These are phyloP conservation scores for Perizoma affinitatum DNA, from an alignment of 2,888 invertebrate species.

Conservation along the genomic window DNA sequence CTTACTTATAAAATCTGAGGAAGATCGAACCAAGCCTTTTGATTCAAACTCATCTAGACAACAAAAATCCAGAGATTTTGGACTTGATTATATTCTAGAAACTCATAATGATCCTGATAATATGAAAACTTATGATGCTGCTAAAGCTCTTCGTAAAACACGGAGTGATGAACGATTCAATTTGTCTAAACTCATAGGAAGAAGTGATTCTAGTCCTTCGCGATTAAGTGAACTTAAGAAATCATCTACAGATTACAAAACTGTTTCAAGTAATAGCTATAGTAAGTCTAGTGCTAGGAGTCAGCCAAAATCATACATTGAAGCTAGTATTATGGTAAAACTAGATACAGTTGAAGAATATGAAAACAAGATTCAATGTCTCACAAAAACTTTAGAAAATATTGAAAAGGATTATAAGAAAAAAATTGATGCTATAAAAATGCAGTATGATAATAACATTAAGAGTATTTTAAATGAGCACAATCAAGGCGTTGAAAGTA, in stretches of 20 bases:
- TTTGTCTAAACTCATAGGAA: conserved; percentile 28
- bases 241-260: conserved; percentile 42
- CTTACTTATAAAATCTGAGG: conserved; percentile 45
- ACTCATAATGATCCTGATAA: conserved; percentile 47
- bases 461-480: conserved; percentile 80
- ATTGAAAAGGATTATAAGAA: conserved; percentile 68
- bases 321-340: conserved; percentile 55
- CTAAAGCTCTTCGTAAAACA: conserved; percentile 44
- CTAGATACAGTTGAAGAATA: conserved; percentile 56
- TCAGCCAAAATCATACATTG: conserved; percentile 39
- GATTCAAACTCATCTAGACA: conserved; percentile 2
- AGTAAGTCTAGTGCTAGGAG: conserved; percentile 42
- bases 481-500: conserved; percentile 79
- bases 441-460: conserved; percentile 81
- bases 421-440: conserved; percentile 75
- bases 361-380: conserved; percentile 58
- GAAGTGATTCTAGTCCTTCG: conserved; percentile 37
- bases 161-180: conserved; percentile 52
- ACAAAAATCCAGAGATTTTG: conserved; percentile 43
- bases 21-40: conserved; percentile 7
- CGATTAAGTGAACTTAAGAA: conserved; percentile 38
- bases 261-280: conserved; percentile 33
- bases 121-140: conserved; percentile 36
- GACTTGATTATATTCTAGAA: conserved; percentile 58
- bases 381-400: conserved; percentile 61